These are phyloP conservation scores for Gallinago undulata DNA, from an alignment of 2,113 vertebrate species.

Conservation along the genomic window DNA sequence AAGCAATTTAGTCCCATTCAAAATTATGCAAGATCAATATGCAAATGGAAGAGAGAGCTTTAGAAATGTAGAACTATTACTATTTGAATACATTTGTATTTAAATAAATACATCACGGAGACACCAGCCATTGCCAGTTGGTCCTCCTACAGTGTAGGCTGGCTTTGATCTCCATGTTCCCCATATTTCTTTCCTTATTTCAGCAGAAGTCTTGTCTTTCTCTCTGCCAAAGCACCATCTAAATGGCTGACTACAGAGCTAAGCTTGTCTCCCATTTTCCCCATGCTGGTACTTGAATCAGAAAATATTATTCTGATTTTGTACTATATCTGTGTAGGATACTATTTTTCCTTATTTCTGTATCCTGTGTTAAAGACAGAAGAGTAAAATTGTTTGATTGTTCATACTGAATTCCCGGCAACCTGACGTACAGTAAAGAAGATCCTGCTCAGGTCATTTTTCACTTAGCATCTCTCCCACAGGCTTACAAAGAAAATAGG, in stretches of 20 bases:
- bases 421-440: background rate
- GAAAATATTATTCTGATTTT: background rate
- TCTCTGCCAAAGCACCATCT: background rate
- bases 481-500: background rate
- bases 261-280: background rate
- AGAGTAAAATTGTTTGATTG: background rate
- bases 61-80: background rate
- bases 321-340: background rate
- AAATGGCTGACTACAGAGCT: background rate
- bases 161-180: background rate
- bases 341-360: background rate
- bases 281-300: background rate
- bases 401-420: background rate
- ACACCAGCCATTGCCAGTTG: background rate
- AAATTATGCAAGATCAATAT: conserved; percentile 11
- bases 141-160: background rate
- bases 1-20: conserved; percentile 18
- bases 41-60: background rate
- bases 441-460: background rate
- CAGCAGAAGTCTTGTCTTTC: background rate
- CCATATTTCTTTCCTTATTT: background rate
- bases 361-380: background rate
- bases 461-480: background rate
- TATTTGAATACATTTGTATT: background rate
- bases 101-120: conserved; percentile 14